Evolutionary conservation across 2,113 vertebrate genomes (phyloP).

Genomic region (Cygnus atratus): DNA sequence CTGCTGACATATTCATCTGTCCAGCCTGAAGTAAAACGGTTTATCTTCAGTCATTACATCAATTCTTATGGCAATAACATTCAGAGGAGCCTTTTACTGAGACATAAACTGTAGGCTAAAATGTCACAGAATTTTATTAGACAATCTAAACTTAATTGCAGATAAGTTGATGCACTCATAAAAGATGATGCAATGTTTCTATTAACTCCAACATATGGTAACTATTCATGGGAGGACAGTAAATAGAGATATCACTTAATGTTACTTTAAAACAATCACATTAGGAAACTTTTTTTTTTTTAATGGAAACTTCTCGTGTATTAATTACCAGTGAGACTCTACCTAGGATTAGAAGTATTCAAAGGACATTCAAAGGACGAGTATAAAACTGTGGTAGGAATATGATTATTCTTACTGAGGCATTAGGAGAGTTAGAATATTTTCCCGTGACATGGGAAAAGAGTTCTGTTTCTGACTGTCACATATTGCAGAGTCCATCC

Average conservation of each 20-base stretch:
- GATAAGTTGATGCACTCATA: constrained; percentile 73
- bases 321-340: neutral
- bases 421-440: neutral
- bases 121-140: constrained; percentile 79
- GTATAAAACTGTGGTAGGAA: neutral
- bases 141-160: constrained; percentile 78
- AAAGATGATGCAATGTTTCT: constrained; percentile 71
- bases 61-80: constrained; percentile 60
- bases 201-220: constrained; percentile 45
- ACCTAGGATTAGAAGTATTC: neutral
- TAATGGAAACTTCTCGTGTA: neutral
- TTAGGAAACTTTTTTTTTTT: neutral
- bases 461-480: neutral
- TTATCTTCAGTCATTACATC: constrained; percentile 44
- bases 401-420: neutral
- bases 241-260: neutral
- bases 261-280: neutral
- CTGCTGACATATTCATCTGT: constrained; percentile 41
- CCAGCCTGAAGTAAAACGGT: constrained; percentile 48
- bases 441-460: neutral
- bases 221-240: constrained; percentile 31
- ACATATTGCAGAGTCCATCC: too few relatives aligned
- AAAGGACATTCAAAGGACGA: too few relatives aligned
- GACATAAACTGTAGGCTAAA: constrained; percentile 76
- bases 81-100: constrained; percentile 64